phyloP scores from a whole-genome alignment of 2,113 vertebrate genomes.

The Centropus bengalensis region DNA sequence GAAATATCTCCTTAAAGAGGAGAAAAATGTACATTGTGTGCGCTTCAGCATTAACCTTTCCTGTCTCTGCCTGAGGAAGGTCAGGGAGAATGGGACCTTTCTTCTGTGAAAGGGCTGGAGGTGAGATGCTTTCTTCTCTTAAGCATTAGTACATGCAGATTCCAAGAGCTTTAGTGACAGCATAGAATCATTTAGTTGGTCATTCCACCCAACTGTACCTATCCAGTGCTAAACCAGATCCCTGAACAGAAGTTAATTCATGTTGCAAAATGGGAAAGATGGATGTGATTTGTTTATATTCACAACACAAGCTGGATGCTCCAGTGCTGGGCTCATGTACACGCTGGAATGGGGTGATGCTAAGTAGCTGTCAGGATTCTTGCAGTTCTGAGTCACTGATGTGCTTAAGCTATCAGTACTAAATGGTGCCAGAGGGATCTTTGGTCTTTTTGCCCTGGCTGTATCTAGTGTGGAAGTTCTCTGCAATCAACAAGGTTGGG shows the following conservation, averaged over 20 bases:
- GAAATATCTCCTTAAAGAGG: not conserved
- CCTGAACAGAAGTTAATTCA: not conserved
- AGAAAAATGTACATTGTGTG: not conserved
- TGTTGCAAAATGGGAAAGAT: not conserved
- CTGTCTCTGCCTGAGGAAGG: not conserved
- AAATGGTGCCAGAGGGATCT: not conserved
- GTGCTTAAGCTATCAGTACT: not conserved
- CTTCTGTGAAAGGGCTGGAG: slow-evolving; percentile 18
- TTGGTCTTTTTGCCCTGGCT: not conserved
- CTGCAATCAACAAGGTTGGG: not conserved
- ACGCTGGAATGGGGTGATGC: not conserved
- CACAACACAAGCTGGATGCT: not conserved
- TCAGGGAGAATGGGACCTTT: slow-evolving; percentile 7
- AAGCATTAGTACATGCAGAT: not conserved
- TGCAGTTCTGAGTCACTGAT: not conserved
- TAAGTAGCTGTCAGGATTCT: not conserved
- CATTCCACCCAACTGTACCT: too few relatives aligned
- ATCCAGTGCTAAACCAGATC: too few relatives aligned
- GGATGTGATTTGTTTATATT: not conserved
- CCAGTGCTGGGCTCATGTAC: accelerated
- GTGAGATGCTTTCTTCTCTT: not conserved
- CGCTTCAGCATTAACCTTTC: not conserved
- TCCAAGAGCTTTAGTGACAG: not conserved
- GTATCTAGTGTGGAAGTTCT: not conserved
- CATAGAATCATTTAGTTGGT: too few relatives aligned